Conservation (phyloP, 2,113 vertebrate species). For the Panthera tigris region DNA sequence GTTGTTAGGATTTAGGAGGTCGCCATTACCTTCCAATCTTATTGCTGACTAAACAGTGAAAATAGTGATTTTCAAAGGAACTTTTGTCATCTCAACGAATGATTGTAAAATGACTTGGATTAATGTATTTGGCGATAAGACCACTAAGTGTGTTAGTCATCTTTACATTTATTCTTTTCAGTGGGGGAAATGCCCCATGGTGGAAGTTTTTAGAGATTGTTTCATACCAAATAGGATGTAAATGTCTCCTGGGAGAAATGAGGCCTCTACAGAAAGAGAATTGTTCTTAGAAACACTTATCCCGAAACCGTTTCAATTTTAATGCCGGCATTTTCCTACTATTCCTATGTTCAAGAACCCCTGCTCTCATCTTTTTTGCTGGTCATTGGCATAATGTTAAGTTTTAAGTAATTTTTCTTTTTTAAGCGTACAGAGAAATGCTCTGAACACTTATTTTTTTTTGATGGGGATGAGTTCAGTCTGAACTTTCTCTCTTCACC, state of each 20-base stretch:
- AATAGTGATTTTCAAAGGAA: constrained; percentile 43
- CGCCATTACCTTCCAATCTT: not conserved
- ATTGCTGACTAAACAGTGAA: not conserved
- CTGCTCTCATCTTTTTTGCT: not conserved
- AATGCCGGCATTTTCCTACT: not conserved
- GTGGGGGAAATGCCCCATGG: constrained; percentile 31
- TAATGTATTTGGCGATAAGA: constrained; percentile 15
- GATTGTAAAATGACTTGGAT: constrained; percentile 35
- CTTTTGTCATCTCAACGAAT: constrained; percentile 44
- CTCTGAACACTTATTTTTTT: constrained; percentile 8
- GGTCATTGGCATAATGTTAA: not conserved
- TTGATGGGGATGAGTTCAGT: not conserved
- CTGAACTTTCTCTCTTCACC: not conserved
- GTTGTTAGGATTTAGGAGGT: constrained; percentile 39
- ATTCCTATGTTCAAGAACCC: not conserved
- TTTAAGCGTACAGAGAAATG: not conserved
- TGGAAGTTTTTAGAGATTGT: constrained; percentile 8
- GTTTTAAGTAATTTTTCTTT: not conserved
- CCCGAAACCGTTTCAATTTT: not conserved
- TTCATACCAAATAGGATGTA: not conserved
- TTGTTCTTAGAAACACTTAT: not conserved
- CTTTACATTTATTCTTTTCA: not conserved
- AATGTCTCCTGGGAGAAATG: not conserved
- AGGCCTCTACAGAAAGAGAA: not conserved
- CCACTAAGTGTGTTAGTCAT: not conserved